Base-by-base conservation (phyloP, 2,113 vertebrate species). In the Corapipo altera region DNA sequence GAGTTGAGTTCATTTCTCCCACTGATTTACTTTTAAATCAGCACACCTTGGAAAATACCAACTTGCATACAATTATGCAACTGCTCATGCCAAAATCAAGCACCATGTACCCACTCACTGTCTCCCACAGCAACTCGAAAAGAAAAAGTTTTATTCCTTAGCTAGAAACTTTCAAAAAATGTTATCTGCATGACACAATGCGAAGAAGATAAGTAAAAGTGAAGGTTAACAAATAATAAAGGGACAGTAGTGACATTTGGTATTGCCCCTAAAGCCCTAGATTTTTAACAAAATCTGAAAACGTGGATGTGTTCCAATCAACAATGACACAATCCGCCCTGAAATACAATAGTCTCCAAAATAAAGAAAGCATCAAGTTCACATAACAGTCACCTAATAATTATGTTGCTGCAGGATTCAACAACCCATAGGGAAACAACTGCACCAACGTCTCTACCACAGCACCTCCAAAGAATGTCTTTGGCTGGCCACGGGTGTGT, bases 31-130 rank as follows among this genome's bases (percentile, higher is more conserved):
- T 51, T 51, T 51, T 27, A 27, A 51, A 51, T 8, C 49, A 27
- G 26, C 26, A 51, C 26, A 51, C 49, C 49, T 51, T 72, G 39
- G 24, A 75, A 89, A 89, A 86, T 46, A 55, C 22, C 69, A 86
- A 1, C 14, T 9, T 84, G 52, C 27, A n/a, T 0, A 43, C 0
- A 4, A 66, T 39, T n/a, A 49, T 13, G 1, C 9, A 84, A 54
- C 8, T 44, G 27, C 12, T 72, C 44, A 65, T 17, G 26, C 8
- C 33, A 46, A 67, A 92, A 88, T 43, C 57, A 76, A 83, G 32
- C 21, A 85, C 44, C 15, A 44, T 27, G 27, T 2, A 15, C 21
- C 55, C 1, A 0, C 27, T 72, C n/a, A 30, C 49, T 41, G 28
- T 41, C 33, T 67, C 55, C 39, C 39, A 65, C 6, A 67, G 35